phyloP scores from a whole-genome alignment of 2,888 invertebrate genomes.

The Papilio demoleus region DNA sequence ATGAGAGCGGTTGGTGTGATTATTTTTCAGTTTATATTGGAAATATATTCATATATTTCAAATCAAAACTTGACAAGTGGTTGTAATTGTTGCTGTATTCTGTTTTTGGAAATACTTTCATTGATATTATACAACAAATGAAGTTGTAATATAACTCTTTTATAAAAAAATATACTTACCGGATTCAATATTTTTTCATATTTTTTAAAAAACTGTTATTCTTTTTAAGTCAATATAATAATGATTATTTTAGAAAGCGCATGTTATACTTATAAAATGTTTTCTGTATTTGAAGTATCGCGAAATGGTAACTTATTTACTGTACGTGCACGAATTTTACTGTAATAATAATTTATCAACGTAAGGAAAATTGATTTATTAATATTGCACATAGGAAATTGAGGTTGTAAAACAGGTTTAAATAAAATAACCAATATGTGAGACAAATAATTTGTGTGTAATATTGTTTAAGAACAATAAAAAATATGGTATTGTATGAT shows the following conservation, averaged over 20 bases:
- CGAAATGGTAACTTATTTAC: slow-evolving; percentile 66
- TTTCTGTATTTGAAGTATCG: slow-evolving; percentile 58
- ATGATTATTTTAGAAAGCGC: slow-evolving; percentile 45
- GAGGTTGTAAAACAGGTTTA: slow-evolving; percentile 79
- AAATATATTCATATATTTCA: not conserved
- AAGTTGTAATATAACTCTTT: not conserved
- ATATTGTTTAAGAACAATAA: slow-evolving; percentile 75
- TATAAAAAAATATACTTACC: slow-evolving; percentile 6
- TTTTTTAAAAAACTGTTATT: slow-evolving; percentile 23
- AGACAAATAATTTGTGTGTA: slow-evolving; percentile 83
- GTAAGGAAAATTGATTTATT: slow-evolving; percentile 63
- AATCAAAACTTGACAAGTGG: not conserved
- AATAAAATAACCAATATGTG: slow-evolving; percentile 69
- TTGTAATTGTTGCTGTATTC: not conserved
- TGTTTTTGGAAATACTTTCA: not conserved
- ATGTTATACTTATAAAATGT: slow-evolving; percentile 48
- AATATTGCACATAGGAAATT: slow-evolving; percentile 79
- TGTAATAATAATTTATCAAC: slow-evolving; percentile 59
- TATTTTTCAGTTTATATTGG: not conserved
- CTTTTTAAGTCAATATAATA: slow-evolving; percentile 43
- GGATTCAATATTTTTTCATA: not conserved
- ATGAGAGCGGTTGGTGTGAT: not conserved
- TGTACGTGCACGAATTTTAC: slow-evolving; percentile 74
- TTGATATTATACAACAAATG: not conserved
- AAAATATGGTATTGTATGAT: slow-evolving; percentile 55